Conservation (phyloP, 2,888 invertebrate species). For the Halocaridina rubra region DNA sequence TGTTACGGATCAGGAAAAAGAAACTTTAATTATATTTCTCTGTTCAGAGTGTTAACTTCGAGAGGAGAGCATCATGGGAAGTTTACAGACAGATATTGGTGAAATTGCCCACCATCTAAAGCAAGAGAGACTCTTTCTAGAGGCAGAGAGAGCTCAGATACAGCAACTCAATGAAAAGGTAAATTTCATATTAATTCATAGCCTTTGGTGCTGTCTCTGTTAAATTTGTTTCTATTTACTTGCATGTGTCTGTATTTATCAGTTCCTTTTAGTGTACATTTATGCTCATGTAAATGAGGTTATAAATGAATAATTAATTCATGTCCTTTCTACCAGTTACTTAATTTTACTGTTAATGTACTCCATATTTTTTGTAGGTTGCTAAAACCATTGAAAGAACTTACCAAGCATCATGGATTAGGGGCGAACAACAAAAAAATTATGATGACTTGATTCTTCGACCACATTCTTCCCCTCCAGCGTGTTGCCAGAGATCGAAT, state of each 20-base stretch:
- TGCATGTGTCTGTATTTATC: background rate
- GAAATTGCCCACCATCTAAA: constrained; percentile 57
- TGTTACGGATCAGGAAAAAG: background rate
- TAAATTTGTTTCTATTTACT: background rate
- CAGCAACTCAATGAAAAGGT: constrained; percentile 58
- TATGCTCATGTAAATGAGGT: background rate
- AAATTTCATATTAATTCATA: background rate
- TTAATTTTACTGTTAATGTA: background rate
- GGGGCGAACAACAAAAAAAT: constrained; percentile 86
- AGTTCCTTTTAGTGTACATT: background rate
- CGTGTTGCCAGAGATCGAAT: constrained; percentile 80
- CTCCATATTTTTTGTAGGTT: constrained; percentile 68
- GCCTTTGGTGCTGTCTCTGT: background rate
- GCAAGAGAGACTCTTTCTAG: constrained; percentile 56
- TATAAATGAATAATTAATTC: too few relatives aligned
- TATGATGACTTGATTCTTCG: constrained; percentile 81
- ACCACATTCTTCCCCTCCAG: constrained; percentile 80
- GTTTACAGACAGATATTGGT: constrained; percentile 46
- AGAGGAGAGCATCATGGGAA: constrained; percentile 55
- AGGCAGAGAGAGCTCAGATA: constrained; percentile 59
- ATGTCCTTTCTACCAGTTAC: background rate
- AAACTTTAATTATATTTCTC: background rate
- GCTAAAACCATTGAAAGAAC: constrained; percentile 73
- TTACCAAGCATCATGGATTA: constrained; percentile 85
- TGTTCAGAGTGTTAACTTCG: constrained; percentile 14